Base-by-base conservation (phyloP, 2,113 vertebrate genomes). In the Athene noctua region DNA sequence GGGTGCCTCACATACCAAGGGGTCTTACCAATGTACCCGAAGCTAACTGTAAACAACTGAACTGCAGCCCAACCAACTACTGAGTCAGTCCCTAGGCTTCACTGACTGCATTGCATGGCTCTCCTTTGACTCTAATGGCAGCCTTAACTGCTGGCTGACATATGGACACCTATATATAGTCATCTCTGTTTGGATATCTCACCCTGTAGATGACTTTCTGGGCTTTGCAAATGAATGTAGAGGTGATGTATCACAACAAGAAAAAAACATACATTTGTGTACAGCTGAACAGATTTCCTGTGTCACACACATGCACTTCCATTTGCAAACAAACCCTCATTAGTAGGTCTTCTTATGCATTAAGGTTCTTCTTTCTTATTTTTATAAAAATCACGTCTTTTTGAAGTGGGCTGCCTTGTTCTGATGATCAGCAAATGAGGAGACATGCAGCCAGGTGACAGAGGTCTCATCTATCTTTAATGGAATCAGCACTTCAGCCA, bases 11-110 rank as follows among this genome's bases (percentile, higher is more conserved):
- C 17, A 15, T 6, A 22, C 20, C 6, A n/a, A 29, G 22, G 9
- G 18, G 9, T 86, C 46, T 72, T 17, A 40, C 5, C 0, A 0
- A 11, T 19, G 5, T 14, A 13, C 21, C 3, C 2, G 63, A 83
- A 57, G 40, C 15, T 72, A 27, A 36, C 30, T 10, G 13, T 13
- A 73, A 71, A 46, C 7, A 73, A 21, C 30, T 54, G 78, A 88
- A 46, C 7, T 40, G 63, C 77, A 83, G 21, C 42, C 66, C 75
- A 80, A 54, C 10, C 59, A 68, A 8, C 7, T 57, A 49, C n/a
- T 85, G n/a, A 47, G 49, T 29, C 5, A 0, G 13, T 77, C 61
- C 22, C 42, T 25, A 38, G 36, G 14, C 36, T 71, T 49, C 54
- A 7, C 46, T 57, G 40, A 5, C 62, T 83, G 46, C 36, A 34